Conservation (phyloP, 2,888 invertebrate genomes). For the Catocala nupta region DNA sequence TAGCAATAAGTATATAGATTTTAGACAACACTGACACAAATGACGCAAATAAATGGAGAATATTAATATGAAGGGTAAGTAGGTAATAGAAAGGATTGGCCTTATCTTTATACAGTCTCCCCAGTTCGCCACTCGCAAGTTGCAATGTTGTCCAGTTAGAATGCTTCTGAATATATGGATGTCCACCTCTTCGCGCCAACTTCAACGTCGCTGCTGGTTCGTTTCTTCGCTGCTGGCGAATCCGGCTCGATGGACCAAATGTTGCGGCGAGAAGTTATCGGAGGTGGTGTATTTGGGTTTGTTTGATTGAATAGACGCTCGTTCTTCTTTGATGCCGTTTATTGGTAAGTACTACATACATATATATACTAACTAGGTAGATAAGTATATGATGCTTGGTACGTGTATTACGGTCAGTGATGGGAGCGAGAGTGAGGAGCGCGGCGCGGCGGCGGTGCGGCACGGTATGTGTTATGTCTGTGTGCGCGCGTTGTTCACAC, state of each 20-base stretch:
- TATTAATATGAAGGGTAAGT: neutral
- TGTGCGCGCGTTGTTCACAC: too few species aligned
- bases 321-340: too few species aligned
- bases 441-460: too few species aligned
- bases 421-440: too few species aligned
- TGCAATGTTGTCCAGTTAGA: conserved; percentile 1
- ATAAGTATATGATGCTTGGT: too few species aligned
- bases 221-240: neutral
- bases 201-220: neutral
- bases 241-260: neutral
- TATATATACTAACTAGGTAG: too few species aligned
- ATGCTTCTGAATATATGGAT: neutral
- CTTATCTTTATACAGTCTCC: neutral
- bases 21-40: conserved; percentile 6
- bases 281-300: too few species aligned
- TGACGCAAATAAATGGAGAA: neutral
- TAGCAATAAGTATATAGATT: neutral
- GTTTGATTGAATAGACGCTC: too few species aligned
- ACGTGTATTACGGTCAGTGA: too few species aligned
- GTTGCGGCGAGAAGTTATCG: too few species aligned
- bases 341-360: too few species aligned
- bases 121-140: conserved; percentile 5
- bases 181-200: conserved; percentile 1
- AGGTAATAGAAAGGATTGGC: conserved; percentile 1
- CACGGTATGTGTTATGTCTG: too few species aligned